These are phyloP conservation scores for Odocoileus hemionus DNA, from an alignment of 2,113 vertebrate species.

Conservation along the genomic window DNA sequence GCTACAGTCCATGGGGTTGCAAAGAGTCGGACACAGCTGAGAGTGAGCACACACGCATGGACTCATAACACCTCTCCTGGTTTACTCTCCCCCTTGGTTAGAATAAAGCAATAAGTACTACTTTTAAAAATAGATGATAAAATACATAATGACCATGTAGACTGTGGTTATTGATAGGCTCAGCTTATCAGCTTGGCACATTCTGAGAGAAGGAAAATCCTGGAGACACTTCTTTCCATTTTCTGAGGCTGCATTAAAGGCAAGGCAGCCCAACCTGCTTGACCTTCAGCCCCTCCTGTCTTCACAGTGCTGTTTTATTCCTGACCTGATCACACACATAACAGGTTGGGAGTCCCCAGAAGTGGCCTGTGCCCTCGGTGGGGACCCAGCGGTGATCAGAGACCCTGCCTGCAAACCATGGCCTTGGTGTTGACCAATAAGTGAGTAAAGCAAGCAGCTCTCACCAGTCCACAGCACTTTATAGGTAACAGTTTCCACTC, in stretches of 20 bases:
- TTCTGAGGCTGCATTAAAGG: background rate
- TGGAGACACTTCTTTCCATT: accelerated
- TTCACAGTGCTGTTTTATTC: background rate
- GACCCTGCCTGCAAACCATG: background rate
- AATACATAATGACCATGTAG: too few relatives aligned
- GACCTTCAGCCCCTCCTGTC: background rate
- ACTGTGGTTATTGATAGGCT: too few relatives aligned
- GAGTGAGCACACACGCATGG: background rate
- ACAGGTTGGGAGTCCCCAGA: background rate
- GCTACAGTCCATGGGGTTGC: background rate
- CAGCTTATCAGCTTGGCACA: background rate
- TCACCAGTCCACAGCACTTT: background rate
- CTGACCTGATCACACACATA: background rate
- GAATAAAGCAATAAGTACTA: background rate
- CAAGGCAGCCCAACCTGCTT: background rate
- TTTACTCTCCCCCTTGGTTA: background rate
- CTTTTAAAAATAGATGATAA: background rate
- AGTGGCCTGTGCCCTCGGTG: background rate
- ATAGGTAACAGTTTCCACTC: background rate
- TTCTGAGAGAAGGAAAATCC: background rate
- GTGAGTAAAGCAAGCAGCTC: background rate
- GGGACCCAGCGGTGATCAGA: background rate
- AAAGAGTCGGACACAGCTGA: background rate
- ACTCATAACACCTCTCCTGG: background rate
- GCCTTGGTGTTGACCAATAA: background rate